phyloP scores from a whole-genome alignment of 2,113 vertebrate genomes.

The Regulus satrapa region DNA sequence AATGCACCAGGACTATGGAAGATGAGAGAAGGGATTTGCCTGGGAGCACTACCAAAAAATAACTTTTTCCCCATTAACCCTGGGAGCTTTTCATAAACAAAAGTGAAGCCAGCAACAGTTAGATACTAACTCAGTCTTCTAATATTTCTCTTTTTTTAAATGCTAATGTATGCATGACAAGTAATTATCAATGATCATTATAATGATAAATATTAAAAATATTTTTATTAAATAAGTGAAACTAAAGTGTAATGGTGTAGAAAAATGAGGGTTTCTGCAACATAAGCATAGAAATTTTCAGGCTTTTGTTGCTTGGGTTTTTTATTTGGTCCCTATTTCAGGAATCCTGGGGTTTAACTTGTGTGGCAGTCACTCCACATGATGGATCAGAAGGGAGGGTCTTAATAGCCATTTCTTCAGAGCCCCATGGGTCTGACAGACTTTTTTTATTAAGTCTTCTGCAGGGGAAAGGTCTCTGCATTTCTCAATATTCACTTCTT shows the following conservation, averaged over 20 bases:
- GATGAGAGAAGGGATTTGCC: background rate
- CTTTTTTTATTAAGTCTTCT: background rate
- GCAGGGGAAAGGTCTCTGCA: background rate
- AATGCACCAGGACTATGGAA: background rate
- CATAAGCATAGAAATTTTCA: background rate
- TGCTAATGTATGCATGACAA: background rate
- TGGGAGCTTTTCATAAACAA: background rate
- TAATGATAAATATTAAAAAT: background rate
- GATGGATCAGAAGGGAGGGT: background rate
- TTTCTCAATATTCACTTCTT: background rate
- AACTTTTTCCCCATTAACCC: background rate
- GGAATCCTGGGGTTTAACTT: background rate
- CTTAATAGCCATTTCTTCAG: background rate
- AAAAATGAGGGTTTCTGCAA: background rate
- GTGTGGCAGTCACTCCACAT: background rate
- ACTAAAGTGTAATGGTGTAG: background rate
- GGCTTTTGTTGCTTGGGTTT: background rate
- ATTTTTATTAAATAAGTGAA: background rate
- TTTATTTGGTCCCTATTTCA: background rate
- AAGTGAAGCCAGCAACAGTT: background rate
- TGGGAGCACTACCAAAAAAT: background rate
- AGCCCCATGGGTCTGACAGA: background rate
- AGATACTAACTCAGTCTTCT: background rate
- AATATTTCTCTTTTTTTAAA: background rate
- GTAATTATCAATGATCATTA: background rate